Base-by-base conservation (phyloP, 2,797 vertebrate genomes). In the Nyctibius grandis region DNA sequence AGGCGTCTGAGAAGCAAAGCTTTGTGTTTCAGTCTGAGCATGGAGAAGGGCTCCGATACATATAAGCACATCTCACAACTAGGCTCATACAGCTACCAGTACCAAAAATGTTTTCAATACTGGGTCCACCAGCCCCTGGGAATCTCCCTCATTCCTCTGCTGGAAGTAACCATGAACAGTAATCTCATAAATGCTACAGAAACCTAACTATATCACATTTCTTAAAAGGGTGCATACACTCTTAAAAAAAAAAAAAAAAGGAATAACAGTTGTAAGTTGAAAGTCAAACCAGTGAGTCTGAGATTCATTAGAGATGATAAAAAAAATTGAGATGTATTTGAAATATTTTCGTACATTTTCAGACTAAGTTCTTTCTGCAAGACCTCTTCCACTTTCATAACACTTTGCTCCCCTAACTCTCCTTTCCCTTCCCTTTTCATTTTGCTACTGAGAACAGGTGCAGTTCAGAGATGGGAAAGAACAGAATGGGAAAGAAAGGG, bases 11-110 rank as follows among this genome's bases (percentile, higher is more conserved):
- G 47, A 56, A 50, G 18, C 48, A 81, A 68, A 72, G 19, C 13
- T 57, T 17, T 6, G 6, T 31, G 15, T 47, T 91, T 57, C 9
- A 8, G 11, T 25, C 26, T 34, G 13, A 63, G 20, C 6, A 7
- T 9, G 4, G 15, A 83, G 19, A 45, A 72, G 4, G 19, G 16
- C 26, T 72, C n/a, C 0, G 0, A 42, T 31, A 44, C 4, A 13
- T 12, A 29, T 3, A 2, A 76, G 29, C 23, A 53, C 6, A 38
- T 48, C 45, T 57, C 53, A n/a, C 17, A 72, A 11, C 9, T 36
- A 20, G 12, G 12, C 26, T 94, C 6, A 12, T 17, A 29, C 12
- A 85, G 12, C 57, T 81, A 36, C 20, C 23, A 85, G 17, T 12
- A 15, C 5, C 60, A 76, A 81, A 81, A 81, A n/a, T 10, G 5